Percentiles rank a stretch among this genome's conserved stretches.
Evolutionary conservation across 2,113 vertebrate genomes (phyloP).

Genomic region (Neolamprologus falcicula): DNA sequence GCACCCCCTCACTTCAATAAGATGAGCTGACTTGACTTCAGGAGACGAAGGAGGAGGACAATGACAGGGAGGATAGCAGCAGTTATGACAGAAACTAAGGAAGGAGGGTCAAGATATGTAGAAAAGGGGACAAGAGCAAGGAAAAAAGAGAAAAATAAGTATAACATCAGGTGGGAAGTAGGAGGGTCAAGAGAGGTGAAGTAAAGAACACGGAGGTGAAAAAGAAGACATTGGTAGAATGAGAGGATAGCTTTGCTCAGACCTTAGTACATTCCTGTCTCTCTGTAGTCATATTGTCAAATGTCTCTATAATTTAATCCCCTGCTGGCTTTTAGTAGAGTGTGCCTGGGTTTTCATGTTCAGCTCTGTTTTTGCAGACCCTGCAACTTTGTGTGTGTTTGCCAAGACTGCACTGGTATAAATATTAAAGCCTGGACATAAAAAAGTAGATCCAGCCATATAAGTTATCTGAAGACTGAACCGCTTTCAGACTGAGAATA

Average conservation of each 20-base stretch:
- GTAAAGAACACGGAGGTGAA: background rate
- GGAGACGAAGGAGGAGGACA: background rate
- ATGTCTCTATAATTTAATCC: conserved; percentile 13
- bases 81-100: background rate
- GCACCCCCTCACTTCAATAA: background rate
- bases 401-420: background rate
- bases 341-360: background rate
- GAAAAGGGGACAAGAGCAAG: background rate
- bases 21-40: background rate
- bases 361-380: background rate
- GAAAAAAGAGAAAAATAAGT: background rate
- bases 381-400: background rate
- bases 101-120: background rate
- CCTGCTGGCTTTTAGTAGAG: background rate
- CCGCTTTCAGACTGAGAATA: background rate
- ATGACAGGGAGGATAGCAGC: background rate
- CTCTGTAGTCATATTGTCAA: background rate
- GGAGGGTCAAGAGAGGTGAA: background rate
- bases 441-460: background rate
- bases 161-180: fast-evolving
- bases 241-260: background rate
- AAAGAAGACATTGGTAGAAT: background rate
- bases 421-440: conserved; percentile 7
- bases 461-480: background rate
- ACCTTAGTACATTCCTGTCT: background rate